A percentile compares a stretch with the other conserved stretches of the same genome.
phyloP scores from a whole-genome alignment of 2,113 vertebrate genomes.

The Odocoileus hemionus region DNA sequence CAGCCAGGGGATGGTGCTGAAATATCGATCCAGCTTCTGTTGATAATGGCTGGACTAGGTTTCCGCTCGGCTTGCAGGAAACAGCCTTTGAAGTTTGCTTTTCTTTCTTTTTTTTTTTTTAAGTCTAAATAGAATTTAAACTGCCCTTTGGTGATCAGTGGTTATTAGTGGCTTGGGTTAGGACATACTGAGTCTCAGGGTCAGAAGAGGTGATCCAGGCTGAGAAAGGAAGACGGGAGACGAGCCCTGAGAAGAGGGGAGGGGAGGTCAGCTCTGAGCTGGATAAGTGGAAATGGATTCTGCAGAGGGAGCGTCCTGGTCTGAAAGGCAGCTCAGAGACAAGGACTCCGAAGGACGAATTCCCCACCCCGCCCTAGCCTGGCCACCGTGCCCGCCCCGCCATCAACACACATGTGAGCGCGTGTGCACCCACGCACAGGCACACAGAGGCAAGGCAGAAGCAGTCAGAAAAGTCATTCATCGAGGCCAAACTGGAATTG shows the following conservation, averaged over 20 bases:
- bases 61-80: constrained; percentile 29
- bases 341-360: not conserved
- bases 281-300: not conserved
- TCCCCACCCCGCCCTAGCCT: not conserved
- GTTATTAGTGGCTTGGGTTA: constrained; percentile 9
- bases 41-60: constrained; percentile 41
- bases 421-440: not conserved
- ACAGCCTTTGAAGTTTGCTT: constrained; percentile 37
- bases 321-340: not conserved
- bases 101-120: not conserved
- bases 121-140: constrained; percentile 49
- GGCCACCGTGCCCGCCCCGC: not conserved
- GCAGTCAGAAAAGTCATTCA: not conserved
- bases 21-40: constrained; percentile 67
- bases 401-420: not conserved
- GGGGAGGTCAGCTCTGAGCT: not conserved
- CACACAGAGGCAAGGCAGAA: not conserved
- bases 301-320: not conserved
- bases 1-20: constrained; percentile 57
- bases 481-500: not conserved
- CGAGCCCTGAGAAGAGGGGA: not conserved
- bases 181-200: not conserved
- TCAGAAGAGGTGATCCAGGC: constrained; percentile 8
- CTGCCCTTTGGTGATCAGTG: constrained; percentile 35
- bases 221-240: not conserved